Conservation (phyloP, 2,797 vertebrate species). For the Sitta carolinensis region DNA sequence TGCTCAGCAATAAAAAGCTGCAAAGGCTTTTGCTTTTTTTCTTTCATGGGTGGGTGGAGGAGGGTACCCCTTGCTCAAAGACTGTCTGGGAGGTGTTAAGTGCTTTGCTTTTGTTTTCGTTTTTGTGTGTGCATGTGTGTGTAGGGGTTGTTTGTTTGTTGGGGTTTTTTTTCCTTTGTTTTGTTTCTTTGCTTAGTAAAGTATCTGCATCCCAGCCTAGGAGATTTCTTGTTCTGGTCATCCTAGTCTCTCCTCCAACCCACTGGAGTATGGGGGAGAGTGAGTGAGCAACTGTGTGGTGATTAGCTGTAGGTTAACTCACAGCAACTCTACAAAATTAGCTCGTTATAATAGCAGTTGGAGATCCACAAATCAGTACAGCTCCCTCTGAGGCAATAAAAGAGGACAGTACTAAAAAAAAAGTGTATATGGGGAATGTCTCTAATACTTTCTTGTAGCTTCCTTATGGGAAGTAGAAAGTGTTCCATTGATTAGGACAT, state of each 20-base stretch:
- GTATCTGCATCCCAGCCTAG: background rate
- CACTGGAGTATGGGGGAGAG: accelerated
- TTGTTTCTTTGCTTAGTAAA: background rate
- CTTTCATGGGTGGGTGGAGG: accelerated
- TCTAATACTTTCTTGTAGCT: background rate
- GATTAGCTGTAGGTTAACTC: background rate
- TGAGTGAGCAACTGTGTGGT: background rate
- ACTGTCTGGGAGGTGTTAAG: background rate
- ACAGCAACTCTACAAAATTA: background rate
- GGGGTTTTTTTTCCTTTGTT: background rate
- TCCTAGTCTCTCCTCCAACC: background rate
- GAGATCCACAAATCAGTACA: background rate
- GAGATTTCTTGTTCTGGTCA: background rate
- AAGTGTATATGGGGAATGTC: background rate
- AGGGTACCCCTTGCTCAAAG: background rate
- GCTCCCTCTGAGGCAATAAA: background rate
- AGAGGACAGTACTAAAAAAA: background rate
- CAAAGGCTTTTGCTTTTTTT: accelerated
- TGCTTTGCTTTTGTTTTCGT: background rate
- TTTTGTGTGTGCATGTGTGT: background rate
- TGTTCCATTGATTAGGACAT: background rate
- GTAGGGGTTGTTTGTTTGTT: too few species aligned
- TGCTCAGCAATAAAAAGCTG: background rate
- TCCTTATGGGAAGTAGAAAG: background rate
- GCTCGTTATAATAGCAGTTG: background rate